Percentiles rank a stretch among this genome's conserved stretches.
Conservation (phyloP, 2,797 vertebrate species). For the Poeciliopsis paucimaculata region DNA sequence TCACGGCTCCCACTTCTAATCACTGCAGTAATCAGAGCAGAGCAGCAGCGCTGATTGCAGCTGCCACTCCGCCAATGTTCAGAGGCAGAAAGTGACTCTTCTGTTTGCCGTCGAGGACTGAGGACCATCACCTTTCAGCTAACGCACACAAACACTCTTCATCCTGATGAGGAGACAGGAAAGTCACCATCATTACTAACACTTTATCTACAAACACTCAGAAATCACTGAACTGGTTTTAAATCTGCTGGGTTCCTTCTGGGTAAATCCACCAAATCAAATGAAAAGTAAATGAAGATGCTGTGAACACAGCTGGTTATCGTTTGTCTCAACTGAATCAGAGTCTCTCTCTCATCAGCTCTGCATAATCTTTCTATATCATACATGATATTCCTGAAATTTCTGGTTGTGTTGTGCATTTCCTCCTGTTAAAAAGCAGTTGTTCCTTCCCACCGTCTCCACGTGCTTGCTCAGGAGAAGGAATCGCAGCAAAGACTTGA, state of each 20-base stretch:
- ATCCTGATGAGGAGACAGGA: background rate
- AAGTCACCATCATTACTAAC: background rate
- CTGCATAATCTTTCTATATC: no score
- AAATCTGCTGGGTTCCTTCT: background rate
- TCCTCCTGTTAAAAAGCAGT: background rate
- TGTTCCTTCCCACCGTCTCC: background rate
- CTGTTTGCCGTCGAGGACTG: conserved; percentile 40
- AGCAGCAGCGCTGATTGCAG: conserved; percentile 51
- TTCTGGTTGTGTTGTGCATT: background rate
- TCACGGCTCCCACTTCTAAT: conserved; percentile 28
- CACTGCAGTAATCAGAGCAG: conserved; percentile 44
- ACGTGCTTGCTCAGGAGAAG: background rate
- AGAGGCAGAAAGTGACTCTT: conserved; percentile 27
- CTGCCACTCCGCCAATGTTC: conserved; percentile 32
- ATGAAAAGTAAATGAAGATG: background rate
- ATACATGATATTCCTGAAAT: background rate
- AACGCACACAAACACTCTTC: background rate
- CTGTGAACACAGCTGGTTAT: background rate
- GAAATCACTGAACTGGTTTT: no score
- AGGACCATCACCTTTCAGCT: conserved; percentile 26
- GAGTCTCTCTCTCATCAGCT: no score
- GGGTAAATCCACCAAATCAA: background rate
- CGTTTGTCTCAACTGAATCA: background rate
- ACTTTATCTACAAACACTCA: background rate
- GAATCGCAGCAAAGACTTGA: background rate